phyloP scores from a whole-genome alignment of 1,140 invertebrate species.

The Anoplolepis gracilipes region DNA sequence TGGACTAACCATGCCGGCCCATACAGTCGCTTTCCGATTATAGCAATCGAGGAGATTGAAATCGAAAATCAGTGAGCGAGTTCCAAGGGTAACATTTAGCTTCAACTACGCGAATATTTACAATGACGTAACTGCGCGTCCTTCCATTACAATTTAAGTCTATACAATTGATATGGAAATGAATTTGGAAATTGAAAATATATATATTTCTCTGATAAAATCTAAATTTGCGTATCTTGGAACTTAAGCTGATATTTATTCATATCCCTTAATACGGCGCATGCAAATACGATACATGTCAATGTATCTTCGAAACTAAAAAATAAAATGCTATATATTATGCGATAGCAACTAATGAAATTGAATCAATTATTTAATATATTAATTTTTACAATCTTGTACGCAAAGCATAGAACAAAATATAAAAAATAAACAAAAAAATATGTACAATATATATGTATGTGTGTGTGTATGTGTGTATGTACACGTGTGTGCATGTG shows the following conservation, averaged over 20 bases:
- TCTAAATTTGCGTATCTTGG: not conserved
- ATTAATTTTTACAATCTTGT: constrained; percentile 6
- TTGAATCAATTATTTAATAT: not conserved
- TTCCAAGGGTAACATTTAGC: constrained; percentile 19
- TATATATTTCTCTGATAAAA: not conserved
- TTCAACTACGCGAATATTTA: constrained; percentile 7
- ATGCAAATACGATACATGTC: not conserved
- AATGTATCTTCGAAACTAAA: not conserved
- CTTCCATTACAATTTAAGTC: not conserved
- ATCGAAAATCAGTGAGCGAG: constrained; percentile 23
- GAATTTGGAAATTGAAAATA: not conserved
- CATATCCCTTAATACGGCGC: not conserved
- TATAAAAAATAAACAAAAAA: not conserved
- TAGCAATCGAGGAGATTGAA: constrained; percentile 26
- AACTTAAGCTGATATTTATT: not conserved
- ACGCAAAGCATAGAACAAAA: not conserved
- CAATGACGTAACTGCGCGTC: not conserved
- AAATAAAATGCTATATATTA: not conserved
- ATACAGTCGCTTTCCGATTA: constrained; percentile 14
- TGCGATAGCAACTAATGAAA: not conserved
- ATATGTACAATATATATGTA: not conserved
- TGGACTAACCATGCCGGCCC: constrained; percentile 16
- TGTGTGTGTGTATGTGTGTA: not conserved
- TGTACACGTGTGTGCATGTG: not conserved
- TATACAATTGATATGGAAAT: not conserved